phyloP scores from a whole-genome alignment of 1,140 invertebrate genomes.

The Ylistrum balloti region DNA sequence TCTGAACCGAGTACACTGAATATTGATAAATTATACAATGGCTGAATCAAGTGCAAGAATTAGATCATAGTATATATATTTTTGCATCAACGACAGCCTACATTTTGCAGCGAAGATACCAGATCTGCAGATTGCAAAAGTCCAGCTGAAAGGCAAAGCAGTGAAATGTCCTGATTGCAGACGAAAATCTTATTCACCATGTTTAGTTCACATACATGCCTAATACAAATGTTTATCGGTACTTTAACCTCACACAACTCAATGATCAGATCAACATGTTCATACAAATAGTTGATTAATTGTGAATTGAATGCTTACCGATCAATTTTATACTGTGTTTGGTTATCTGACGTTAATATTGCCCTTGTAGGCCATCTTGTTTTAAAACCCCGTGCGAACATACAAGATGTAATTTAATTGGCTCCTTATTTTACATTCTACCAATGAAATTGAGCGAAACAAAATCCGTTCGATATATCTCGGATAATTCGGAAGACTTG shows the following conservation, averaged over 20 bases:
- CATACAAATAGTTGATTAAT: not conserved
- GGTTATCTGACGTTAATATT: not conserved
- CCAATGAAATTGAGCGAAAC: not conserved
- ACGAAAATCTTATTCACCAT: not conserved
- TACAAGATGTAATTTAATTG: not conserved
- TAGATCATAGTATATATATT: too few relatives aligned
- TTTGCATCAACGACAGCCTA: too few relatives aligned
- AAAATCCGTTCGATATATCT: not conserved
- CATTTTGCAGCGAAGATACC: too few relatives aligned
- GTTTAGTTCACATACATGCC: not conserved
- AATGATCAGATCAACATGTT: not conserved
- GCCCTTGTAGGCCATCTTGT: constrained; percentile 3
- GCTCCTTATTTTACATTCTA: not conserved
- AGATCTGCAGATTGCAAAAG: too few relatives aligned
- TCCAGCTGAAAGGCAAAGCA: not conserved
- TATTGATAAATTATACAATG: too few relatives aligned
- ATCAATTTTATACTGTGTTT: not conserved
- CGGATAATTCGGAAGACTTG: not conserved
- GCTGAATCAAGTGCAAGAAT: too few relatives aligned
- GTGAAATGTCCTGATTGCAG: not conserved
- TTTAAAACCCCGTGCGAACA: not conserved
- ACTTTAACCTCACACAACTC: not conserved
- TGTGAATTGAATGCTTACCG: not conserved
- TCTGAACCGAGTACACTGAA: too few relatives aligned
- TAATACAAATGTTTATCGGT: not conserved